Evolutionary conservation across 1,140 invertebrate species (phyloP).

Genomic region (Diprion similis): DNA sequence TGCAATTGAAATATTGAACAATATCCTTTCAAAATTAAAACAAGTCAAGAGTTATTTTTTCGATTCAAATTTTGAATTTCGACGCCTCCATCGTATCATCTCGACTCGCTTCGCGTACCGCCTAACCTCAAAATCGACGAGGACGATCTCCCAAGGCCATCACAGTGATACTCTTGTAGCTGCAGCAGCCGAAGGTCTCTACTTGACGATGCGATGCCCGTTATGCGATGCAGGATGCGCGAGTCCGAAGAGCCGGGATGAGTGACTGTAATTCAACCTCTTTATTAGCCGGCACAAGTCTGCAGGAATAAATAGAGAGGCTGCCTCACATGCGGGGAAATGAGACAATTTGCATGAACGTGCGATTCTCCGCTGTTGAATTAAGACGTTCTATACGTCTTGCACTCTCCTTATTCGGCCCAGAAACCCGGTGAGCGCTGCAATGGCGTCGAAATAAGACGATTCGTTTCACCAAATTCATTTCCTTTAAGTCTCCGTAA

Average conservation of each 20-base stretch:
- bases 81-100: conserved; percentile 32
- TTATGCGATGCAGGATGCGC: not conserved
- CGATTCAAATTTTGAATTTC: too few species aligned
- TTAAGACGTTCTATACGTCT: not conserved
- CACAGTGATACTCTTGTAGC: conserved; percentile 27
- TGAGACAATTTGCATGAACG: conserved; percentile 46
- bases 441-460: too few species aligned
- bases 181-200: too few species aligned
- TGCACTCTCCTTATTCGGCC: not conserved
- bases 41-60: too few species aligned
- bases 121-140: conserved; percentile 52
- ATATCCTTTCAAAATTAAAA: too few species aligned
- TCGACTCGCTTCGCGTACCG: conserved; percentile 28
- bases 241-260: conserved; percentile 3
- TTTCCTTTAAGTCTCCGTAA: too few species aligned
- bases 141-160: conserved; percentile 57
- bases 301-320: conserved; percentile 18
- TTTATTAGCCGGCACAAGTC: conserved; percentile 43
- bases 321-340: conserved; percentile 27
- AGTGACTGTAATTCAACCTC: conserved; percentile 42
- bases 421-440: not conserved
- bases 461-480: too few species aligned
- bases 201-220: not conserved
- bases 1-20: too few species aligned
- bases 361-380: conserved; percentile 16